Conservation (phyloP, 2,113 vertebrate species). For the Scopus umbretta region DNA sequence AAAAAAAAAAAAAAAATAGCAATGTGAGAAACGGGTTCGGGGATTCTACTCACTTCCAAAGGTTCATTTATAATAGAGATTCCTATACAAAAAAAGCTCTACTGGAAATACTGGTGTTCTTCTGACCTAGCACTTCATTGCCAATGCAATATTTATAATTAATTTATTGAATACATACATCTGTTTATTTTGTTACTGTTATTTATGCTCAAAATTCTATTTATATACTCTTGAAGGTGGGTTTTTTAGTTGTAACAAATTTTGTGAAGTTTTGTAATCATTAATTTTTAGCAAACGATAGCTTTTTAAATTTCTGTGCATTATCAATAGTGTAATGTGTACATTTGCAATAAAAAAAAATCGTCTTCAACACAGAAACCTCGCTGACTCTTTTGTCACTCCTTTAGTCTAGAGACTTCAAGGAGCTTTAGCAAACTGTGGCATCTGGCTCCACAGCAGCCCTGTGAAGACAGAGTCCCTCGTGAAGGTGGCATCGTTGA, state of each 20-base stretch:
- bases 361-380: neutral
- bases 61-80: neutral
- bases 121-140: slow-evolving; percentile 71
- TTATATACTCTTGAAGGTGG: slow-evolving; percentile 60
- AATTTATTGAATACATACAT: slow-evolving; percentile 75
- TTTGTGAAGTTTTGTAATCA: slow-evolving; percentile 34
- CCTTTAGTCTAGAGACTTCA: neutral
- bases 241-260: slow-evolving; percentile 54
- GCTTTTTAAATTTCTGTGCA: neutral
- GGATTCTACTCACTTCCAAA: neutral
- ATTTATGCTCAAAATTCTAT: slow-evolving; percentile 78
- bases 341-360: slow-evolving; percentile 58
- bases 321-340: slow-evolving; percentile 13
- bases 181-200: slow-evolving; percentile 75
- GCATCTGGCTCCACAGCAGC: neutral
- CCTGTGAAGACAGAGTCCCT: neutral
- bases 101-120: neutral
- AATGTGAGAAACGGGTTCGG: neutral
- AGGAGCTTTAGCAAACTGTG: neutral
- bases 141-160: slow-evolving; percentile 76
- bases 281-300: neutral
- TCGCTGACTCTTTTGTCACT: neutral
- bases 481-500: neutral
- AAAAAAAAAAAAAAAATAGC: neutral
- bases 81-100: neutral